Base-by-base conservation (phyloP, 64 coral and sea anemone genomes). In the Montipora efflorescens region DNA sequence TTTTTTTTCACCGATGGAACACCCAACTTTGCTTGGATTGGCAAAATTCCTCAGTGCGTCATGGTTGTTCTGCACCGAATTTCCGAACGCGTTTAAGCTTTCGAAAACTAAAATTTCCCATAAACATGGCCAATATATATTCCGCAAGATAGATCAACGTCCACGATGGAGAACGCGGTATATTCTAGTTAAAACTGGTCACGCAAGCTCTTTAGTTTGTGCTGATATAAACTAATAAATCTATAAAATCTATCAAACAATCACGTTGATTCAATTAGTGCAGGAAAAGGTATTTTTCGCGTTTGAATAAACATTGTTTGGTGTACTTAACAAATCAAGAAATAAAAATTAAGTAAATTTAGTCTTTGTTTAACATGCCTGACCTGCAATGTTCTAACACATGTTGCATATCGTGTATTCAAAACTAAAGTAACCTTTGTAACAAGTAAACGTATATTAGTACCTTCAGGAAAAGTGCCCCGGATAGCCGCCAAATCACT, bases 361-460 rank as follows among this genome's bases (percentile, higher is more conserved):
- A 71, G 1, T 19, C 66, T 71, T 8, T 4, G 5, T 50, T 1
- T 0, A 5, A 19, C 44, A 46, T 64, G 67, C 51, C 47, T 85
- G 82, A 85, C 82, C 82, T 46, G 58, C 20, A 47, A 70, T 3
- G 64, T 86, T 86, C 82, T 71, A 86, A 62, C 50, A 86, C 66
- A 10, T 49, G 3, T 50, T 71, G 1, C 45, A 86, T 86, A 86
- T 86, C 82, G 70, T 86, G 66, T 86, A 86, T 72, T 64, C 19
- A 67, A 84, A 67, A 84, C 28, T 84, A 86, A 57, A 71, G 82
- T 86, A 86, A 86, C 66, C 28, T 86, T 86, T 86, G 82, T 86
- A 86, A 86, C 82, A 71, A 86, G 82, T 86, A 86, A 86, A 86
- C 82, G 28, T 36, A 71, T 70, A 52, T 72, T 86, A 21, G 64